Percentiles rank a stretch among this genome's conserved stretches.
Conservation (phyloP, 2,888 invertebrate species). For the Callimorpha dominula region DNA sequence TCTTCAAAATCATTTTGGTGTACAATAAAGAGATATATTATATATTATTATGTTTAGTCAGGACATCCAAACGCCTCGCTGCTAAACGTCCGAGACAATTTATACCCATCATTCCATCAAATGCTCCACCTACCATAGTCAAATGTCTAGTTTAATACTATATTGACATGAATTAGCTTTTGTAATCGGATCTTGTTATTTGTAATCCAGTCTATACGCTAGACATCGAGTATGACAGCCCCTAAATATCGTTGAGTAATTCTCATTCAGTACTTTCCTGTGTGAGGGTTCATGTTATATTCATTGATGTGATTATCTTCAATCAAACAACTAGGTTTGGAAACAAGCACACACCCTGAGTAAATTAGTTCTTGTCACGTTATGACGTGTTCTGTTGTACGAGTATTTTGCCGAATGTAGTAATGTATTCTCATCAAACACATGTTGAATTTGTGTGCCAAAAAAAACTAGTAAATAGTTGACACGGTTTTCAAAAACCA, state of each 20-base stretch:
- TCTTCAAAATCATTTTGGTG: no score
- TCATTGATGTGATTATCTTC: neutral
- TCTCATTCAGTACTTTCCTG: neutral
- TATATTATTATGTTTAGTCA: no score
- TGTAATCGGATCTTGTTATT: neutral
- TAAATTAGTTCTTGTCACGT: neutral
- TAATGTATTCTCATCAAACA: constrained; percentile 1
- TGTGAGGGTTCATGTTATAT: neutral
- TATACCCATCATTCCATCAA: no score
- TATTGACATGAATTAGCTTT: no score
- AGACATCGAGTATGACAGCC: neutral
- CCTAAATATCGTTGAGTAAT: neutral
- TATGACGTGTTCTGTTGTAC: neutral
- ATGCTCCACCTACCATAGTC: no score
- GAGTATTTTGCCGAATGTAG: neutral
- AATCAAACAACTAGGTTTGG: neutral
- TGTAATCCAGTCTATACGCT: neutral
- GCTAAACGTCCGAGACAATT: no score
- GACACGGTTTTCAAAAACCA: constrained; percentile 2
- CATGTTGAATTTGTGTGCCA: neutral
- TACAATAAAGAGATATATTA: no score
- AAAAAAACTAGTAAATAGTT: neutral
- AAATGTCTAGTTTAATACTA: no score
- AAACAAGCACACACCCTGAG: neutral
- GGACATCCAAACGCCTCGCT: no score